These are phyloP conservation scores for Gobionotothen gibberifrons DNA, from an alignment of 2,797 vertebrate species.

Conservation along the genomic window DNA sequence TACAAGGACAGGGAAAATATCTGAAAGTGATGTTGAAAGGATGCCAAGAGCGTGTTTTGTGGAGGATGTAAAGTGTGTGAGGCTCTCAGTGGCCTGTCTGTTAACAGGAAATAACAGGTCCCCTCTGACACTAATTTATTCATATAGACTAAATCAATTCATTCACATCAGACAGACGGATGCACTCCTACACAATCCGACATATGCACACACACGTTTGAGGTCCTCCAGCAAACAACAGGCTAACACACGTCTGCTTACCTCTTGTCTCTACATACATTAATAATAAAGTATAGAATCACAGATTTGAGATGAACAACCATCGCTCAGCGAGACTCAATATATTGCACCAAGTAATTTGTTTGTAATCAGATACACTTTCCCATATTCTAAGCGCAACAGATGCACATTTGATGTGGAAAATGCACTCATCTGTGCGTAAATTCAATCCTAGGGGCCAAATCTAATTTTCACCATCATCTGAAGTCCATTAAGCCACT, in stretches of 20 bases:
- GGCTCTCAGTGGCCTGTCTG: conserved; percentile 40
- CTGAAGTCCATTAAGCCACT: conserved; percentile 29
- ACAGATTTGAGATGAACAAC: background rate
- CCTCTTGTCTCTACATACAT: background rate
- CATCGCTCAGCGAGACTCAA: background rate
- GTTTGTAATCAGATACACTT: conserved; percentile 11
- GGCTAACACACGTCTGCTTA: background rate
- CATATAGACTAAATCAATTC: conserved; percentile 52
- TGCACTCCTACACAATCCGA: conserved; percentile 6
- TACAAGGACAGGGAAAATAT: background rate
- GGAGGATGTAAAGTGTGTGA: conserved; percentile 35
- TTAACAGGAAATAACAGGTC: conserved; percentile 38
- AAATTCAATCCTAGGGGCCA: conserved; percentile 26
- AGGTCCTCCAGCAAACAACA: background rate
- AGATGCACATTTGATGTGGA: conserved; percentile 39
- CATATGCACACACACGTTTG: background rate
- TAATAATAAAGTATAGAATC: background rate
- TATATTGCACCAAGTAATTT: background rate
- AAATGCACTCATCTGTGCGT: conserved; percentile 12
- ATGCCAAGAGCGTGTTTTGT: conserved; percentile 9
- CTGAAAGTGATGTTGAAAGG: conserved; percentile 14
- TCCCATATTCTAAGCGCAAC: background rate
- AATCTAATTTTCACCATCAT: conserved; percentile 28
- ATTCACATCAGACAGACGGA: conserved; percentile 40
- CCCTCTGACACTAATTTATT: conserved; percentile 56